Base-by-base conservation (phyloP, 1,140 invertebrate species). In the Aplysia californica region DNA sequence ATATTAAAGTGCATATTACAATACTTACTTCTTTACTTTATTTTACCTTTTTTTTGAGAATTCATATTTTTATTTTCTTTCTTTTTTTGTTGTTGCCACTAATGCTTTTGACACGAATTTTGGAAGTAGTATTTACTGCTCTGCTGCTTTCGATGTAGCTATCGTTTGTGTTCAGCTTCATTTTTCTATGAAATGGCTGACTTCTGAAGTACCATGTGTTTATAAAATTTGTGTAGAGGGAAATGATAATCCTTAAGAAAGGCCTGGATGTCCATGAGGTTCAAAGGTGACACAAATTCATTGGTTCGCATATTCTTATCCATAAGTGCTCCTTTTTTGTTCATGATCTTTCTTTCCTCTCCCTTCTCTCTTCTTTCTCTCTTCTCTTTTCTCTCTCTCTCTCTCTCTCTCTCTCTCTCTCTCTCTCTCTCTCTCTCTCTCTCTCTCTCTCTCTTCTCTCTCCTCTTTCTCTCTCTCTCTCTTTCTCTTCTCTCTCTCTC, bases 361-460 rank as follows among this genome's bases (percentile, higher is more conserved):
- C 3, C 21, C 31, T 23, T n/a, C 21, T 59, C 4, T 59, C 56
- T 59, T 29, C 31, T 29, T 59, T 29, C 31, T 29, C 56, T 59
- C 56, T 59, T 29, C 31, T 29, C 31, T 29, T 59, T 29, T 59
- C 56, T 59, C 56, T 59, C 56, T 59, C 21, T 59, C 56, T 59
- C 56, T 59, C 56, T 59, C 56, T 59, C 56, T 59, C 5, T 59
- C 5, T 58, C 3, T 55, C 33, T 26, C n/a, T n/a, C 18, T 29
- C 3, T 33, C 29, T 3, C 41, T 15, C 18, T 56, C 5, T 71
- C 41, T 55, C 36, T 38, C 6, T 55, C 44, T 71, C 23, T 33
- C 36, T 71, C 41, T 55, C 36, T 33, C 26, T 72, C 68, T 55
- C 21, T n/a, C 29, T 72, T 38, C 26, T 36, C 50, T 72, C 23